Percentiles rank a stretch among this genome's conserved stretches.
Evolutionary conservation across 2,113 vertebrate species (phyloP).

Genomic region (Sceloporus tristichus): DNA sequence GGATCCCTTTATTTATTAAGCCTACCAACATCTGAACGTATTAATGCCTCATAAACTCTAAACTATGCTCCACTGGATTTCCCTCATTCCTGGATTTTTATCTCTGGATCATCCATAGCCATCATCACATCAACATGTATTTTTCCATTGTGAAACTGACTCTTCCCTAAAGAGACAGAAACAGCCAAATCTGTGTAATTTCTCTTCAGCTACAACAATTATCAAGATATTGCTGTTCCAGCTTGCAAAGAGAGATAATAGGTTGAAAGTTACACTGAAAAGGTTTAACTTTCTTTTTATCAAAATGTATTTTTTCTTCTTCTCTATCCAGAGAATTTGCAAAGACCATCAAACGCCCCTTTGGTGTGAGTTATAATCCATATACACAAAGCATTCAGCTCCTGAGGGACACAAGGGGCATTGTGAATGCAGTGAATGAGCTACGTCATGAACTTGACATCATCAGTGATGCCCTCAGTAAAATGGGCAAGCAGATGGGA

Average conservation of each 20-base stretch:
- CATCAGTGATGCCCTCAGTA: constrained; percentile 89
- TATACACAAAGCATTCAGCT: constrained; percentile 95
- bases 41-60: neutral
- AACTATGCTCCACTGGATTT: neutral
- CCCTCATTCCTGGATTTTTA: too few species aligned
- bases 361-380: constrained; percentile 94
- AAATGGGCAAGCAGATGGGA: constrained; percentile 88
- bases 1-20: neutral
- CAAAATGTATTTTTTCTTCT: constrained; percentile 4
- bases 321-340: constrained; percentile 90
- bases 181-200: neutral
- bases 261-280: neutral
- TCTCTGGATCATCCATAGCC: neutral
- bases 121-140: neutral
- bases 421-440: constrained; percentile 89
- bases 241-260: neutral
- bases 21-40: neutral
- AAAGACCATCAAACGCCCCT: constrained; percentile 97
- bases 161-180: neutral
- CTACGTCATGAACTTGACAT: constrained; percentile 92
- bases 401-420: constrained; percentile 90
- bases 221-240: neutral
- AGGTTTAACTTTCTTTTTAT: neutral
- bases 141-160: neutral
- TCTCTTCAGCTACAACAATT: neutral